phyloP scores from a whole-genome alignment of 2,888 invertebrate genomes.

The Dione juno region DNA sequence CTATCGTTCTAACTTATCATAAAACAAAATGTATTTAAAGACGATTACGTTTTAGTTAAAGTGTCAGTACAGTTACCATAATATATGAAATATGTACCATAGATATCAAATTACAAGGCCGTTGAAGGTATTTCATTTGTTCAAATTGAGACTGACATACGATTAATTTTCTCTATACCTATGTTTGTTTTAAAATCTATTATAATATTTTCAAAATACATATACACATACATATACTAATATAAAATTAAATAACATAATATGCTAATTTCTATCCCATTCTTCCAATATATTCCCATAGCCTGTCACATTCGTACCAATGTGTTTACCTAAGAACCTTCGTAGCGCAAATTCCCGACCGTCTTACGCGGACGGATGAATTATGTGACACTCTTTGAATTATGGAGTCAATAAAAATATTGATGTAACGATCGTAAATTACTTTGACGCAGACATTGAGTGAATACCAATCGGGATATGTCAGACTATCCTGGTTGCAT shows the following conservation, averaged over 20 bases:
- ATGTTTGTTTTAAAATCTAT: background rate
- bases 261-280: conserved; percentile 12
- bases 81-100: too few relatives aligned
- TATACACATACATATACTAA: background rate
- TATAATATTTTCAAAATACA: too few relatives aligned
- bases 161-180: too few relatives aligned
- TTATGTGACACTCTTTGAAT: conserved; percentile 58
- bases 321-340: conserved; percentile 46
- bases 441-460: conserved; percentile 48
- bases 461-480: conserved; percentile 49
- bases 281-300: conserved; percentile 14
- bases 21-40: too few relatives aligned
- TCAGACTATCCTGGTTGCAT: conserved; percentile 30
- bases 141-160: too few relatives aligned
- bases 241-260: background rate
- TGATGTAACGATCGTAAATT: conserved; percentile 52
- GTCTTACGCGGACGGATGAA: conserved; percentile 51
- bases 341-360: conserved; percentile 32
- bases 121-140: too few relatives aligned
- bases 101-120: too few relatives aligned
- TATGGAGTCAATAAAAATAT: conserved; percentile 59
- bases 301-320: conserved; percentile 35
- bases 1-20: too few relatives aligned
- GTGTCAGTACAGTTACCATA: too few relatives aligned
- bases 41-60: too few relatives aligned